phyloP scores from a whole-genome alignment of 2,888 invertebrate genomes.

The Dynastes hyllus region DNA sequence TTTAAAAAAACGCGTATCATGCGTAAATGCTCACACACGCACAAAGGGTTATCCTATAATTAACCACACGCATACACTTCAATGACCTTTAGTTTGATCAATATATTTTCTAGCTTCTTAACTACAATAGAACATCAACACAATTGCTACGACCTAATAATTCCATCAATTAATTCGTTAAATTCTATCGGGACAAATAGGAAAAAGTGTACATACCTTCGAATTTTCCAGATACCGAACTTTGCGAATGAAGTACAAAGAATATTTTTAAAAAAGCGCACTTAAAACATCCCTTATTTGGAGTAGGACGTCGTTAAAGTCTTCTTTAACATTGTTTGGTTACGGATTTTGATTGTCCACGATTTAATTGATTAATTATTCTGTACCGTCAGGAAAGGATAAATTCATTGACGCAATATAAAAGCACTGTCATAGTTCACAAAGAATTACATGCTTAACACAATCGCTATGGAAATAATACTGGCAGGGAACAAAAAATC shows the following conservation, averaged over 20 bases:
- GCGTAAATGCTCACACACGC: neutral
- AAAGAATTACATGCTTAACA: conserved; percentile 22
- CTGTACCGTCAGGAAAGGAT: conserved; percentile 27
- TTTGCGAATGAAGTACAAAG: conserved; percentile 8
- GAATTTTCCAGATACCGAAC: conserved; percentile 35
- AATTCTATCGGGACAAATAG: neutral
- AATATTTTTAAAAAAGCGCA: conserved; percentile 6
- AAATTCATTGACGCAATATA: conserved; percentile 45
- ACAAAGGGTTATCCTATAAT: conserved; percentile 44
- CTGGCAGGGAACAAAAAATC: conserved; percentile 40
- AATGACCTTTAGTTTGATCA: conserved; percentile 50
- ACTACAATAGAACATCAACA: conserved; percentile 17
- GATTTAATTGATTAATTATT: conserved; percentile 8
- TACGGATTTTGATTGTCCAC: conserved; percentile 26
- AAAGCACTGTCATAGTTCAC: conserved; percentile 49
- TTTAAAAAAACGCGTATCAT: neutral
- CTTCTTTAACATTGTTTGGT: conserved; percentile 13
- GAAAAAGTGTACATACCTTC: conserved; percentile 22
- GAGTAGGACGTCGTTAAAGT: conserved; percentile 17
- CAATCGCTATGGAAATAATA: conserved; percentile 50
- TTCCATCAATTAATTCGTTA: neutral
- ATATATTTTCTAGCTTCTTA: conserved; percentile 38
- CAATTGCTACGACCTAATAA: neutral
- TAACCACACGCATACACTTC: conserved; percentile 21
- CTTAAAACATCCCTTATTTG: conserved; percentile 38